Percentiles rank a stretch among this genome's conserved stretches.
Conservation (phyloP, 2,888 invertebrate genomes). For the Loripinus fragilis region DNA sequence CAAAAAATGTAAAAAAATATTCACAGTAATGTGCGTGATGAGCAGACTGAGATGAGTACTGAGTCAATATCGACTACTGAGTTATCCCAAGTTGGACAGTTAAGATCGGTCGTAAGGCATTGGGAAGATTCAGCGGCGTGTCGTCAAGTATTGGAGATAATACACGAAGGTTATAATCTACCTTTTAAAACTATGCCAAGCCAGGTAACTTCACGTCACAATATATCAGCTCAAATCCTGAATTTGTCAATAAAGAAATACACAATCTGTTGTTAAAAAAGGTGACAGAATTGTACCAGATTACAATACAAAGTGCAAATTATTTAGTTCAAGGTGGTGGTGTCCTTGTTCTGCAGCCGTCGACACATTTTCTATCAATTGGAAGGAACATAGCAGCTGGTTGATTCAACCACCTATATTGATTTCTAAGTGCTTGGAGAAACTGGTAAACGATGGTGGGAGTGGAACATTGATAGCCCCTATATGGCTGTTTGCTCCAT, state of each 20-base stretch:
- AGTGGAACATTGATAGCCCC: no score
- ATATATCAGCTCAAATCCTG: slow-evolving; percentile 33
- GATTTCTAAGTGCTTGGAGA: no score
- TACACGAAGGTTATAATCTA: slow-evolving; percentile 30
- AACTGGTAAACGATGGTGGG: no score
- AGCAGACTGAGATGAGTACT: neutral
- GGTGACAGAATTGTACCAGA: no score
- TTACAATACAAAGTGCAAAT: no score
- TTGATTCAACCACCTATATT: no score
- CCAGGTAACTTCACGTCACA: slow-evolving; percentile 15
- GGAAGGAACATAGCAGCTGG: no score
- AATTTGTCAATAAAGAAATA: slow-evolving; percentile 33
- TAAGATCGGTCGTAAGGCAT: neutral
- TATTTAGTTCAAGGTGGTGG: no score
- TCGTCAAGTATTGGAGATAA: neutral
- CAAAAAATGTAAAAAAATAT: neutral
- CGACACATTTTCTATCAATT: no score
- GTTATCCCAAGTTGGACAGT: neutral
- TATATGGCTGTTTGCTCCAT: no score
- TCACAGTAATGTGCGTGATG: no score
- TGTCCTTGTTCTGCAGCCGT: no score
- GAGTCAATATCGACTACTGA: neutral
- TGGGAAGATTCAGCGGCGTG: neutral
- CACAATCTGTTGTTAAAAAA: slow-evolving; percentile 26
- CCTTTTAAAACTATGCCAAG: slow-evolving; percentile 28